phyloP scores from a whole-genome alignment of 2,797 vertebrate species.

The Poliocrania exsul region DNA sequence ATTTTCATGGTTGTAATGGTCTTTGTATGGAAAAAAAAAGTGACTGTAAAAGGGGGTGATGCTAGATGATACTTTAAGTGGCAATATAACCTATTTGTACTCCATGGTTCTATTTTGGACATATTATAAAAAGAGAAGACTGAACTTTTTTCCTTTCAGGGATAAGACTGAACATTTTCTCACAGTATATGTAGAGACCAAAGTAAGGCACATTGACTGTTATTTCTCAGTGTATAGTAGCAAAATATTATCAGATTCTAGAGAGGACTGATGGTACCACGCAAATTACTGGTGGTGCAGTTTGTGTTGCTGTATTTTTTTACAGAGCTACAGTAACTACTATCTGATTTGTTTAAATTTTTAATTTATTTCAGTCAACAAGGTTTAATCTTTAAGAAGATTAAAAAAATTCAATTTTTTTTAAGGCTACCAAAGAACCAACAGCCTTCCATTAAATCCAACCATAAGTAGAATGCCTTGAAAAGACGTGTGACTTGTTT shows the following conservation, averaged over 20 bases:
- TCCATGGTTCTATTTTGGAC: background rate
- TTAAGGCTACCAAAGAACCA: slow-evolving; percentile 48
- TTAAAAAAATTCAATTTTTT: slow-evolving; percentile 43
- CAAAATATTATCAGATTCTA: background rate
- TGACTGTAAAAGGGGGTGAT: background rate
- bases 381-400: slow-evolving; percentile 49
- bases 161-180: background rate
- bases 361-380: slow-evolving; percentile 58
- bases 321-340: slow-evolving; percentile 27
- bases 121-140: background rate
- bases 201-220: background rate
- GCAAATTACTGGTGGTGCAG: background rate
- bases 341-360: slow-evolving; percentile 35
- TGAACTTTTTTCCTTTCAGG: background rate
- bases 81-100: background rate
- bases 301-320: background rate
- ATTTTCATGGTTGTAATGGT: background rate
- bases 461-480: slow-evolving; percentile 63
- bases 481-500: slow-evolving; percentile 75
- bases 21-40: background rate
- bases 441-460: slow-evolving; percentile 65
- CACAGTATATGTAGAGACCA: background rate
- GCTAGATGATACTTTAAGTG: background rate
- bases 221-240: background rate
- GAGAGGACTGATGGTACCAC: background rate